Evolutionary conservation across 2,797 vertebrate species (phyloP), one percentile per base, ranked within the genome.

Genomic region (Neosilurus mollespiculum): DNA sequence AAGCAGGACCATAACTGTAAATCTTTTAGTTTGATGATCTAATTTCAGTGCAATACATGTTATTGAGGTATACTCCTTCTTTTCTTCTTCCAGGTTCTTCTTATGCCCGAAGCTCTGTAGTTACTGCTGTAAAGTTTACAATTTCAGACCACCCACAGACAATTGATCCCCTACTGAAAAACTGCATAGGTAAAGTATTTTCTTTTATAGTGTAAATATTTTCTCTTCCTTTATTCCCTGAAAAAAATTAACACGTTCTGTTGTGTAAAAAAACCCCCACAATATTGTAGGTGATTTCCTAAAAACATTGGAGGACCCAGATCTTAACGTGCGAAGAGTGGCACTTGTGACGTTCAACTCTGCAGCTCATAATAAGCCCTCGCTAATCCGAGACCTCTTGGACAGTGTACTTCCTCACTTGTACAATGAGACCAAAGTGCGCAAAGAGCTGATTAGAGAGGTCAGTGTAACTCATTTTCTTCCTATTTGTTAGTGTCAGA

Each of bases 131-230:
- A 30, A 99, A 99, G 88, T 99, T 99, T 93, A 99, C 98, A 51
- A 99, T 99, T 93, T 99, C 97, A 85, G 98, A 99, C 90, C 98
- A 99, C 82, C 97, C 97, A 9, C 97, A 99, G 87, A 95, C 97
- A 80, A 98, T 99, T 89, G 98, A 99, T 89, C 96, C 98, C 0
- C 95, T 99, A 54, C 92, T 99, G 89, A 99, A 99, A 93, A 99
- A 97, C 90, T 99, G 97, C 91, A 99, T 99, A 95, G 98, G 98
- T 97, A 93, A 91, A 91, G 87, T 15, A 54, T 69, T 65, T 59
- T 11, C n/a, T 65, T 78, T 72, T 37, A 11, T 20, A 43, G 2
- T 61, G 1, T 26, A 73, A 30, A 37, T 43, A 37, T 59, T 61
- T 59, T 37, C 56, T 20, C 14, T 0, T 53, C 14, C 24, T 37